These are phyloP conservation scores for Gymnogyps californianus DNA, from an alignment of 2,113 vertebrate species.

Conservation along the genomic window DNA sequence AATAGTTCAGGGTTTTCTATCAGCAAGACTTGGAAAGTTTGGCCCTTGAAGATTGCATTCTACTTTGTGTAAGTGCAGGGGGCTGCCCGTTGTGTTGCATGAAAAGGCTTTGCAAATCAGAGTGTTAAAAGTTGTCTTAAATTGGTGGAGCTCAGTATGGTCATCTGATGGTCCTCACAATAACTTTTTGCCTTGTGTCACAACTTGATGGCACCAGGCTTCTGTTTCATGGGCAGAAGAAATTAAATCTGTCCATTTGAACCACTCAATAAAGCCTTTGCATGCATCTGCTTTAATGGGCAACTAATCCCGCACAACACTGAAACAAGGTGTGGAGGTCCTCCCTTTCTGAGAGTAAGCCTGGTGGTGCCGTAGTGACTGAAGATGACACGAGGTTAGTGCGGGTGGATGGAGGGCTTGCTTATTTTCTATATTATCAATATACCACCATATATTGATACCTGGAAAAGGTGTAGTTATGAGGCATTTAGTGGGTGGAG, in stretches of 20 bases:
- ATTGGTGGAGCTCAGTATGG: not conserved
- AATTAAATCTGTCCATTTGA: not conserved
- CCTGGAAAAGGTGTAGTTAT: not conserved
- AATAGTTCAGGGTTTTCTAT: not conserved
- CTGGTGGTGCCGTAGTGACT: not conserved
- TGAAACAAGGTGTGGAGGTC: not conserved
- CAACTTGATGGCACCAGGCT: not conserved
- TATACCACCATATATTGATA: not conserved
- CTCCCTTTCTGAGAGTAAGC: not conserved
- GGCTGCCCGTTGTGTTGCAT: not conserved
- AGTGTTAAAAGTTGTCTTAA: not conserved
- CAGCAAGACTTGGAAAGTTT: not conserved
- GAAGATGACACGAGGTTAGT: not conserved
- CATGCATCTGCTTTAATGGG: not conserved
- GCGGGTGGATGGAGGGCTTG: not conserved
- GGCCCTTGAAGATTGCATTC: not conserved
- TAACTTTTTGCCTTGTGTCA: not conserved
- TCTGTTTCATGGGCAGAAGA: not conserved
- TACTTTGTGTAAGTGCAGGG: not conserved
- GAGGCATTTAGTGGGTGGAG: not conserved
- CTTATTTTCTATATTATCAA: not conserved
- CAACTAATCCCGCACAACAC: too few species aligned
- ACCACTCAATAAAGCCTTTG: not conserved
- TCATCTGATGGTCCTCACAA: not conserved
- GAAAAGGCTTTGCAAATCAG: not conserved